Conservation (phyloP, 1,140 invertebrate genomes). For the Lepidurus packardi region DNA sequence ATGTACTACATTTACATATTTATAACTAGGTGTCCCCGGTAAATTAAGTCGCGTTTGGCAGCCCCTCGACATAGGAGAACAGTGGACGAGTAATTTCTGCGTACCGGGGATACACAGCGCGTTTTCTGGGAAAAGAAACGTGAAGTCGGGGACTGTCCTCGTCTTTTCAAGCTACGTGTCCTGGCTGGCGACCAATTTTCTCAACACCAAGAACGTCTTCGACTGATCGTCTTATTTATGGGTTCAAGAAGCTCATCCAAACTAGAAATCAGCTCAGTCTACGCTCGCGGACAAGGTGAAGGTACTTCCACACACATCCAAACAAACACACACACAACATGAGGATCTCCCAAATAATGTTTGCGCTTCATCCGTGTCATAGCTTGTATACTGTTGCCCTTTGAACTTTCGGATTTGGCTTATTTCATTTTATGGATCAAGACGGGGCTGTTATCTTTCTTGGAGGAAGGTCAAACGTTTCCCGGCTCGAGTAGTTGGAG, state of each 20-base stretch:
- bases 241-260: constrained; percentile 17
- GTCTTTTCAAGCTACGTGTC: background rate
- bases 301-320: background rate
- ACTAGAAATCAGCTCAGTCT: background rate
- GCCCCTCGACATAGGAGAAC: background rate
- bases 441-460: background rate
- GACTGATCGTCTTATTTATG: background rate
- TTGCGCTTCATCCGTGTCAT: constrained; percentile 14
- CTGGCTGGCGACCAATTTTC: background rate
- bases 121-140: background rate
- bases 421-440: background rate
- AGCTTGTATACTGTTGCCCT: background rate
- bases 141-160: background rate
- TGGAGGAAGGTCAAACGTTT: background rate
- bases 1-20: background rate
- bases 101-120: background rate
- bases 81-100: background rate
- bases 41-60: background rate
- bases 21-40: background rate
- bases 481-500: background rate
- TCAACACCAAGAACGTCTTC: constrained; percentile 4
- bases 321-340: background rate
- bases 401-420: background rate
- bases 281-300: background rate
- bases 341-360: background rate